Percentiles rank a stretch among this genome's conserved stretches.
These are phyloP conservation scores for Agrotis exclamationis DNA, from an alignment of 2,888 invertebrate species.

Conservation along the genomic window DNA sequence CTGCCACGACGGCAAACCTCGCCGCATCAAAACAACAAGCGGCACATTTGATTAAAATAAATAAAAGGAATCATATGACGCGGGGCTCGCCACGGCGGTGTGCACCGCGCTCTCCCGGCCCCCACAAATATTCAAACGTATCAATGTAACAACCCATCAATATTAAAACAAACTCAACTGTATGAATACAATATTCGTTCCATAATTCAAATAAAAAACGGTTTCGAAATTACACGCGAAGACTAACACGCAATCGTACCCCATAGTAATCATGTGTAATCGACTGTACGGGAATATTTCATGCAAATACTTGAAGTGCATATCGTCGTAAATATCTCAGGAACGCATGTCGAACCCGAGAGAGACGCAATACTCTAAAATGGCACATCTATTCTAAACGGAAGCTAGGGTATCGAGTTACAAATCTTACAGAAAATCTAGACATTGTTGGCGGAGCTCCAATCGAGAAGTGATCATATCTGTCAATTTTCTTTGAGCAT, in stretches of 20 bases:
- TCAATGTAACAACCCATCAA: slow-evolving; percentile 69
- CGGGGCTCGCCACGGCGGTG: slow-evolving; percentile 59
- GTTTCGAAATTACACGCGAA: slow-evolving; percentile 60
- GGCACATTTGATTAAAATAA: slow-evolving; percentile 89
- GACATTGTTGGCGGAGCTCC: slow-evolving; percentile 88
- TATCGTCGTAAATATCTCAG: slow-evolving; percentile 83
- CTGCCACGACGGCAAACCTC: slow-evolving; percentile 84
- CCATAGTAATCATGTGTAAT: slow-evolving; percentile 59
- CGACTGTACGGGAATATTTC: slow-evolving; percentile 66
- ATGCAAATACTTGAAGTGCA: slow-evolving; percentile 79
- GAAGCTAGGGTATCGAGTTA: slow-evolving; percentile 86
- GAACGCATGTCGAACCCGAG: slow-evolving; percentile 83
- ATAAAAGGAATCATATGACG: slow-evolving; percentile 84
- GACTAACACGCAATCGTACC: slow-evolving; percentile 62
- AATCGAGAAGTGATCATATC: slow-evolving; percentile 90
- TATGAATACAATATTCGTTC: slow-evolving; percentile 65
- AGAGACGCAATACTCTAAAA: slow-evolving; percentile 85
- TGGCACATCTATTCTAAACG: slow-evolving; percentile 89
- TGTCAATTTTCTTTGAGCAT: slow-evolving; percentile 89
- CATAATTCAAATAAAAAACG: slow-evolving; percentile 61
- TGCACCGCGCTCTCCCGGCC: slow-evolving; percentile 37
- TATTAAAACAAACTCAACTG: slow-evolving; percentile 71
- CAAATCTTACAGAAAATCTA: slow-evolving; percentile 89
- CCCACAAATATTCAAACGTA: slow-evolving; percentile 65
- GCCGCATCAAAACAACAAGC: slow-evolving; percentile 85